Percentiles rank a stretch among this genome's conserved stretches.
Conservation (phyloP, 2,888 invertebrate species). For the Dorcus parallelipipedus region DNA sequence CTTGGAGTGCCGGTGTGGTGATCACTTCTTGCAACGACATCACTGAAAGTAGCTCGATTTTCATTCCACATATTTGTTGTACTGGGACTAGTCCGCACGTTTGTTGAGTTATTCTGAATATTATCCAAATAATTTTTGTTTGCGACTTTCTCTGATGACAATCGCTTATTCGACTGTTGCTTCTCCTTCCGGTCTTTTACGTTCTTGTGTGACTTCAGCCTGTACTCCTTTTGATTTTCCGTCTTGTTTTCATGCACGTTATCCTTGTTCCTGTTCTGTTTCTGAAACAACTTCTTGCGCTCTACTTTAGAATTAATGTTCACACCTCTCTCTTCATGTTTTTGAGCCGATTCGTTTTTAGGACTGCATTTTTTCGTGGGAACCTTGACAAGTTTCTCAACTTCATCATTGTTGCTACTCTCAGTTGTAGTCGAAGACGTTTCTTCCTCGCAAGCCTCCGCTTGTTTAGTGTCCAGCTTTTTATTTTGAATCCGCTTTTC, state of each 20-base stretch:
- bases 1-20: constrained; percentile 28
- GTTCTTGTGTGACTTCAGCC: constrained; percentile 29
- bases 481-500: constrained; percentile 18
- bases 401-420: constrained; percentile 62
- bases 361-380: constrained; percentile 18
- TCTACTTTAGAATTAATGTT: constrained; percentile 10
- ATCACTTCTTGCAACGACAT: constrained; percentile 57
- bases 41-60: constrained; percentile 57
- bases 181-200: constrained; percentile 39
- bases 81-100: constrained; percentile 35
- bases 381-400: constrained; percentile 18
- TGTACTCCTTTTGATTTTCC: constrained; percentile 22
- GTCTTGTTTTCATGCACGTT: constrained; percentile 13
- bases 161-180: constrained; percentile 15
- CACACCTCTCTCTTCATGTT: constrained; percentile 4
- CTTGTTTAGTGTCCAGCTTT: constrained; percentile 22
- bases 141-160: background rate
- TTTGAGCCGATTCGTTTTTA: constrained; percentile 8
- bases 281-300: constrained; percentile 9
- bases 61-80: constrained; percentile 53
- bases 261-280: constrained; percentile 17
- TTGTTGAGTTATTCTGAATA: constrained; percentile 13
- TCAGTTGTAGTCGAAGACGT: constrained; percentile 70
- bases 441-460: constrained; percentile 57
- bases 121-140: background rate